These are phyloP conservation scores for Nymphalis polychloros DNA, from an alignment of 2,888 invertebrate genomes.

Conservation along the genomic window DNA sequence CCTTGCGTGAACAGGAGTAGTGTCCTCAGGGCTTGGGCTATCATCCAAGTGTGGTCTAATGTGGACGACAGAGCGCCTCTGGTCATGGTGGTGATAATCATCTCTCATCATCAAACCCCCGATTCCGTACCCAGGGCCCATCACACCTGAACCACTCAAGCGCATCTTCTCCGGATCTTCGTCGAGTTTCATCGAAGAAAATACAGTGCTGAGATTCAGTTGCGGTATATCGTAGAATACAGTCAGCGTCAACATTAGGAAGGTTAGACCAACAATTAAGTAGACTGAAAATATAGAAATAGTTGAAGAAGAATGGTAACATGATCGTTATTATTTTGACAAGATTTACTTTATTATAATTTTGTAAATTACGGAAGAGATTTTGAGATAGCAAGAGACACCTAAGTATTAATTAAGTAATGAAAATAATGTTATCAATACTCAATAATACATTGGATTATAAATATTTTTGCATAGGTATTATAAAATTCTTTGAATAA, in stretches of 20 bases:
- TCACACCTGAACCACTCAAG: conserved; percentile 80
- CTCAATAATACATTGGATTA: too few species aligned
- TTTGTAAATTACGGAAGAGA: too few species aligned
- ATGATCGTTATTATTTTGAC: background rate
- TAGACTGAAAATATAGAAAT: conserved; percentile 82
- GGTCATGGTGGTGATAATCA: conserved; percentile 75
- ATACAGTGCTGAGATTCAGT: conserved; percentile 90
- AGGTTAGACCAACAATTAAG: conserved; percentile 89
- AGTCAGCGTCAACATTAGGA: conserved; percentile 91
- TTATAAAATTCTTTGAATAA: background rate
- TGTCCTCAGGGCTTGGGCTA: conserved; percentile 87
- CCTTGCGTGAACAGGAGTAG: conserved; percentile 83
- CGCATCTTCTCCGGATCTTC: conserved; percentile 86
- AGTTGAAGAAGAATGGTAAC: background rate
- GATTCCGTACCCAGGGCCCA: conserved; percentile 73
- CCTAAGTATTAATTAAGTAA: too few species aligned
- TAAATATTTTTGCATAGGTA: too few species aligned
- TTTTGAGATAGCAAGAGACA: background rate
- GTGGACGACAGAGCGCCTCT: conserved; percentile 83
- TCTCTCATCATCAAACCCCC: conserved; percentile 75
- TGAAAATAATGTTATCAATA: too few species aligned
- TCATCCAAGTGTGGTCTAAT: conserved; percentile 85
- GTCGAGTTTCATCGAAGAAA: conserved; percentile 83
- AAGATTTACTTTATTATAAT: background rate
- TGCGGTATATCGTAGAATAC: conserved; percentile 95